A percentile compares a stretch with the other conserved stretches of the same genome.
phyloP scores from a whole-genome alignment of 2,888 invertebrate genomes.

The Cephus rjabovi region DNA sequence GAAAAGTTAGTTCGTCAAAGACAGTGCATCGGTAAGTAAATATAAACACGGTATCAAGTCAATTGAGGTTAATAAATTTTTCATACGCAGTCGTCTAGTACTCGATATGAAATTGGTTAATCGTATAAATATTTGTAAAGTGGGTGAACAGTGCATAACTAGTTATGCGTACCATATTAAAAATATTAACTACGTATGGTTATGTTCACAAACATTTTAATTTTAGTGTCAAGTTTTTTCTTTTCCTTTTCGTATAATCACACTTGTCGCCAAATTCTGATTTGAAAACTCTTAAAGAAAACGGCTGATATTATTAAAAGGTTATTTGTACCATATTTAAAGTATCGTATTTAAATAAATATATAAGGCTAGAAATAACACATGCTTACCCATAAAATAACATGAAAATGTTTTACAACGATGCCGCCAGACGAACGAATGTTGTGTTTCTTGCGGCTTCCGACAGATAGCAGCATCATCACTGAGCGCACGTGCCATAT shows the following conservation, averaged over 20 bases:
- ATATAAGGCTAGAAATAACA: constrained; percentile 10
- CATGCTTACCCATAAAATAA: not conserved
- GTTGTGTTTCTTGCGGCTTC: constrained; percentile 10
- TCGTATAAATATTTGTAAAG: no score
- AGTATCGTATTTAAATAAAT: not conserved
- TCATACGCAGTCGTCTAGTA: no score
- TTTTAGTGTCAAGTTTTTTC: not conserved
- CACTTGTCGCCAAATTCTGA: not conserved
- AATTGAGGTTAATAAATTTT: no score
- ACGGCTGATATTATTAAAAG: not conserved
- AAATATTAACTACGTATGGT: no score
- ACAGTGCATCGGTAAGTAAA: no score
- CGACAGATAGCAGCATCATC: constrained; percentile 47
- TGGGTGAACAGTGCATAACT: no score
- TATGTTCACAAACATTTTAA: no score
- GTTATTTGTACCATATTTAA: not conserved
- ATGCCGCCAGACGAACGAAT: constrained; percentile 1
- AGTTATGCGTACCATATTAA: no score
- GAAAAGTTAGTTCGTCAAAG: no score
- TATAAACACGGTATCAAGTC: no score
- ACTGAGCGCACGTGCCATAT: constrained; percentile 37
- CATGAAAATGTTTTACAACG: not conserved
- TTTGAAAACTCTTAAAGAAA: not conserved
- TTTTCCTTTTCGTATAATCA: not conserved
- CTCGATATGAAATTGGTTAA: no score